Evolutionary conservation across 2,113 vertebrate genomes (phyloP).

Genomic region (Capreolus pygargus): DNA sequence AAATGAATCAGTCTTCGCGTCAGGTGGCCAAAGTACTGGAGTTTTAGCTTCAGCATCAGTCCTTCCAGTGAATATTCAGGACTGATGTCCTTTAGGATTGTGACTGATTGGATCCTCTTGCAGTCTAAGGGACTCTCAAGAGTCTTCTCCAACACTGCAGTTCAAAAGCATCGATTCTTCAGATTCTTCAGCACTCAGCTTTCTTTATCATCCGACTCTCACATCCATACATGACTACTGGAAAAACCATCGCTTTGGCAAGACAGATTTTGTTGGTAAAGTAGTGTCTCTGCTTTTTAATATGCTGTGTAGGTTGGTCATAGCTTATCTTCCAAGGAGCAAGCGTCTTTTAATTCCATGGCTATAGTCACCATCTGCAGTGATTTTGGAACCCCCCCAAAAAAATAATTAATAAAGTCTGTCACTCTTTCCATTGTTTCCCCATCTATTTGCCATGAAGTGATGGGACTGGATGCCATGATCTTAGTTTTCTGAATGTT

Average conservation of each 20-base stretch:
- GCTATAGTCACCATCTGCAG: background rate
- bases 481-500: background rate
- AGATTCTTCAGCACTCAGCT: background rate
- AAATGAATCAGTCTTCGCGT: background rate
- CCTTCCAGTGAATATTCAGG: background rate
- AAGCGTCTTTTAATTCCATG: background rate
- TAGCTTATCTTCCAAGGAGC: background rate
- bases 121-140: background rate
- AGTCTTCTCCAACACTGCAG: background rate
- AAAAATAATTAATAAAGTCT: background rate
- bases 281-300: background rate
- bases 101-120: background rate
- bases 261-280: background rate
- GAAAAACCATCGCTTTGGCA: background rate
- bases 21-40: background rate
- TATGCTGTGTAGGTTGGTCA: background rate
- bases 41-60: background rate
- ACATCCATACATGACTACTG: background rate
- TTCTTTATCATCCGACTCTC: background rate
- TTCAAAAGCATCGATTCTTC: background rate
- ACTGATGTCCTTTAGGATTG: background rate
- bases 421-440: background rate
- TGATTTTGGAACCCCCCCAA: background rate
- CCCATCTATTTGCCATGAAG: background rate
- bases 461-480: background rate